Conservation (phyloP, 1,140 invertebrate genomes). For the Coenobita brevimanus region DNA sequence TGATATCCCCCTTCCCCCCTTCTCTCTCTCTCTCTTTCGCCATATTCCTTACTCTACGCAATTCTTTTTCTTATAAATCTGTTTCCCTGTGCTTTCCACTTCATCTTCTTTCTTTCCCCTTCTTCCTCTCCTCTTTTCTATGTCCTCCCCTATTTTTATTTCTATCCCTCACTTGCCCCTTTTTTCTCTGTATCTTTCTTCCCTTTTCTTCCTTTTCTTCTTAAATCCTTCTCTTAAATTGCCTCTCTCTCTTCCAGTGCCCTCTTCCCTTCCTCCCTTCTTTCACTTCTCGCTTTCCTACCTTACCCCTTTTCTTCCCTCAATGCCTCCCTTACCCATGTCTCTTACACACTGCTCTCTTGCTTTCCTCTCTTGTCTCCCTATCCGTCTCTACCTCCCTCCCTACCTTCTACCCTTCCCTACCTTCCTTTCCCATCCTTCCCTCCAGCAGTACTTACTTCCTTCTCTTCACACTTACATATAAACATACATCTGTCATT, state of each 20-base stretch:
- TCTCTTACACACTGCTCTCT: neutral
- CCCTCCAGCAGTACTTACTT: neutral
- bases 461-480: neutral
- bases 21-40: slow-evolving; percentile 3
- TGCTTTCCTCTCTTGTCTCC: neutral
- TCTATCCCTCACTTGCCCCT: neutral
- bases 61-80: neutral
- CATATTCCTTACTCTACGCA: neutral
- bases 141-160: neutral
- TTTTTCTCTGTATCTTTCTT: neutral
- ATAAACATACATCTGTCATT: too few species aligned
- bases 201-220: neutral
- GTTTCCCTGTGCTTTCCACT: neutral
- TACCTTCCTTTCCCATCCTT: neutral
- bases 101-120: slow-evolving; percentile 1
- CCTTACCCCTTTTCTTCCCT: neutral
- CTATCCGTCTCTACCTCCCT: neutral
- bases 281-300: too few species aligned
- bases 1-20: too few species aligned
- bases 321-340: neutral
- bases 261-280: neutral
- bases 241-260: neutral
- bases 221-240: neutral
- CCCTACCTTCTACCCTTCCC: too few species aligned
- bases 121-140: neutral